Conservation (phyloP, 2,797 vertebrate species). For the Lithobates pipiens region DNA sequence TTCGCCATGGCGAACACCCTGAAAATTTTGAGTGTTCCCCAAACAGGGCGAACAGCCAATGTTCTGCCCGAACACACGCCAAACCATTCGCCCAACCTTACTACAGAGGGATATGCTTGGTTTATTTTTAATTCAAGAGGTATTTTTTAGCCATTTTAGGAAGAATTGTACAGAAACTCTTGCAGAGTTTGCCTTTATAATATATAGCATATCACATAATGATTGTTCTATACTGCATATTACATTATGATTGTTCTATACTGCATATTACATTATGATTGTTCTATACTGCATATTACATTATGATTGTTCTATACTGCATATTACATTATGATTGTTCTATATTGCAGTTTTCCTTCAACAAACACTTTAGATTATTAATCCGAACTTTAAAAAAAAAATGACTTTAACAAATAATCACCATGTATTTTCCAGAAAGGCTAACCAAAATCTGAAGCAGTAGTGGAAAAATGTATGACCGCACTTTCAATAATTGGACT, state of each 20-base stretch:
- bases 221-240: not conserved
- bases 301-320: not conserved
- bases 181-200: no score
- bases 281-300: not conserved
- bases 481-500: not conserved
- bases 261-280: not conserved
- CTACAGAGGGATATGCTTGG: no score
- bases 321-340: not conserved
- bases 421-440: not conserved
- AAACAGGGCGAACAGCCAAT: no score
- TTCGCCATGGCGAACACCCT: no score
- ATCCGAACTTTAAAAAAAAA: not conserved
- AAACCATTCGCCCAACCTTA: no score
- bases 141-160: no score
- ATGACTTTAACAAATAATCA: not conserved
- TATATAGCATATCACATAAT: not conserved
- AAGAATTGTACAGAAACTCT: no score
- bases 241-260: not conserved
- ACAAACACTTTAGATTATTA: not conserved
- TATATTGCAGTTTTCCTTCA: not conserved
- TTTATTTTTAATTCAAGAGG: no score
- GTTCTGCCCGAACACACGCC: no score
- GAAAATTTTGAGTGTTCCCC: no score
- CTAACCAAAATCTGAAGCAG: not conserved
- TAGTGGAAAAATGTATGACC: not conserved